Evolutionary conservation across 1,140 invertebrate genomes (phyloP).

Genomic region (Stegodyphus dumicola): DNA sequence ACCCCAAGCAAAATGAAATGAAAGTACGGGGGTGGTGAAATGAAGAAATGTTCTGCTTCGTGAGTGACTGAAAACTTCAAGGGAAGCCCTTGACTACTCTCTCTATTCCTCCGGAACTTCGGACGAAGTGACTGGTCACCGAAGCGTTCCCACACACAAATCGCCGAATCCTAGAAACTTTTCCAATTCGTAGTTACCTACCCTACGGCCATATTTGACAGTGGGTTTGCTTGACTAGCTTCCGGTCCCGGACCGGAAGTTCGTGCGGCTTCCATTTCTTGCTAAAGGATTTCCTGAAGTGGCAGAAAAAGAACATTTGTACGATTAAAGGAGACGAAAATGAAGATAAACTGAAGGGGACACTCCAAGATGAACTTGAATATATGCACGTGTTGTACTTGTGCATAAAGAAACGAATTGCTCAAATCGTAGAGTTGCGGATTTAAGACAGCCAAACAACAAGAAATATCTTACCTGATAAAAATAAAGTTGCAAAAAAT

Average conservation of each 20-base stretch:
- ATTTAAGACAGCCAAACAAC: no score
- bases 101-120: slow-evolving; percentile 5
- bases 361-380: no score
- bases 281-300: slow-evolving; percentile 47
- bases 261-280: slow-evolving; percentile 48
- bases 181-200: neutral
- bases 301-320: slow-evolving; percentile 1
- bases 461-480: no score
- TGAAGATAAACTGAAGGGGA: neutral
- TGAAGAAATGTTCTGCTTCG: no score
- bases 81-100: neutral
- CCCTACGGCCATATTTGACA: slow-evolving; percentile 38
- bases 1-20: no score
- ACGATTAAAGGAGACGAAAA: neutral
- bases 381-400: no score
- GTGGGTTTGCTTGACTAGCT: neutral
- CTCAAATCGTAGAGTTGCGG: no score
- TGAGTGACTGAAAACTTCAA: neutral
- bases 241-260: slow-evolving; percentile 44
- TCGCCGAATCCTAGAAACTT: slow-evolving; percentile 20
- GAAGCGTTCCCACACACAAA: slow-evolving; percentile 1
- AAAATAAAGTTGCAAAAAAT: no score
- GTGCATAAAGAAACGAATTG: no score
- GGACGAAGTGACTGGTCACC: slow-evolving; percentile 9
- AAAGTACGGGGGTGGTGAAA: no score